A percentile compares a stretch with the other conserved stretches of the same genome.
Conservation (phyloP, 2,888 invertebrate genomes). For the Entomobrya proxima region DNA sequence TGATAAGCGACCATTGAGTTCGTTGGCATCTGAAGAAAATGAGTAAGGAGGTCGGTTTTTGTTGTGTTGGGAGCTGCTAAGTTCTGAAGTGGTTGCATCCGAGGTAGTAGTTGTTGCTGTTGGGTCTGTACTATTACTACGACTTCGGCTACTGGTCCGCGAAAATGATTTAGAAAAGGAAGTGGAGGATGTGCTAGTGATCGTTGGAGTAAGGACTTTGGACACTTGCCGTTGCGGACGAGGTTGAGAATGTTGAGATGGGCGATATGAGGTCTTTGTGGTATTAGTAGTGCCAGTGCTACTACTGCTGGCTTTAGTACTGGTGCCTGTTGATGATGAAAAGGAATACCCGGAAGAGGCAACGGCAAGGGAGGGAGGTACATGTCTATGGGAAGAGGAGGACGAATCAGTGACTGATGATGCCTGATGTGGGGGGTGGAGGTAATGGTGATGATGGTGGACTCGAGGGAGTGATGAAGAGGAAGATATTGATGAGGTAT, state of each 20-base stretch:
- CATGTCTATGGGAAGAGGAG: background rate
- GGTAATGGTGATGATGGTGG: background rate
- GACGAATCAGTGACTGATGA: background rate
- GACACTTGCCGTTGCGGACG: background rate
- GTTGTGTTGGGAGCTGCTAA: too few relatives aligned
- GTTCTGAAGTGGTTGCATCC: background rate
- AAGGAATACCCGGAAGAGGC: constrained; percentile 10
- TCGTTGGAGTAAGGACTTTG: constrained; percentile 19
- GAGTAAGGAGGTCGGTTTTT: background rate
- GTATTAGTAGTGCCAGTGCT: background rate
- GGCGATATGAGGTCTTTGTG: background rate
- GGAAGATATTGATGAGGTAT: constrained; percentile 8
- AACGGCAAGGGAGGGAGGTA: background rate
- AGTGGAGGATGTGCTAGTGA: background rate
- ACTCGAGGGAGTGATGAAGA: constrained; percentile 2
- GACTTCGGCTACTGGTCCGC: constrained; percentile 38
- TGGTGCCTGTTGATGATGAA: constrained; percentile 19
- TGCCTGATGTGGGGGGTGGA: background rate
- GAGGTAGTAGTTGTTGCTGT: constrained; percentile 23
- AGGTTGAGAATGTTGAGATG: background rate
- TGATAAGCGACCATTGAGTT: background rate
- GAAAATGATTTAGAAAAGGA: constrained; percentile 13
- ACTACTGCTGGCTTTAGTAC: background rate
- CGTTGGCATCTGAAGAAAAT: constrained; percentile 32
- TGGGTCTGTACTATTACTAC: constrained; percentile 14